Evolutionary conservation across 2,797 vertebrate genomes (phyloP).

Genomic region (Myotis findleyi): DNA sequence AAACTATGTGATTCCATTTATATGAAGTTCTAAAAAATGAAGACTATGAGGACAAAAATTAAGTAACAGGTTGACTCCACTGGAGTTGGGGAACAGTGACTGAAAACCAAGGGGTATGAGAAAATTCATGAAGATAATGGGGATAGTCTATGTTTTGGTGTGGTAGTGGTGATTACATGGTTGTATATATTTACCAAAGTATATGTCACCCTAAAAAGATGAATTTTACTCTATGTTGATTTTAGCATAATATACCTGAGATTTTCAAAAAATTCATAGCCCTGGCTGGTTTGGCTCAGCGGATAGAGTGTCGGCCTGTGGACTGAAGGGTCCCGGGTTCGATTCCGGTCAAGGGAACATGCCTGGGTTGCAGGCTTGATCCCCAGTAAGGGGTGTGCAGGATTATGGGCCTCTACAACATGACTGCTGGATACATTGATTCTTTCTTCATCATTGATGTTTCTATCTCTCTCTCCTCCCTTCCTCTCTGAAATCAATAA

Average conservation of each 20-base stretch:
- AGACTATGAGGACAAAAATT: not conserved
- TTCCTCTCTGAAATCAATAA: no score
- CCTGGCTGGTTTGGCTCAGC: no score
- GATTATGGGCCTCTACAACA: no score
- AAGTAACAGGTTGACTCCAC: not conserved
- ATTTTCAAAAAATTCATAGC: not conserved
- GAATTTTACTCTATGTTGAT: not conserved
- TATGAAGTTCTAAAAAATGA: not conserved
- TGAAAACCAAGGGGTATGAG: not conserved
- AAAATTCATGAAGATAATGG: not conserved
- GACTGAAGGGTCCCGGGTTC: no score
- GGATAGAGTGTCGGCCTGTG: no score
- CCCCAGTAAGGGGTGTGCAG: no score
- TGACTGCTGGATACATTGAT: no score
- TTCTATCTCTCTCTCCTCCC: no score
- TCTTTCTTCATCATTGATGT: no score
- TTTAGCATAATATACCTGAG: not conserved
- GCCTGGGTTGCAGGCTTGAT: no score
- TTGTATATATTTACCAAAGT: constrained; percentile 23
- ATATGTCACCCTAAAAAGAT: not conserved
- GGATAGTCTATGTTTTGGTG: not conserved
- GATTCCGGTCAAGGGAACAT: no score
- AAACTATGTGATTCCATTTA: not conserved
- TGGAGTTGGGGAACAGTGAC: not conserved
- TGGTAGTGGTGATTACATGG: not conserved